Conservation (phyloP, 2,113 vertebrate genomes). For the Physeter macrocephalus region DNA sequence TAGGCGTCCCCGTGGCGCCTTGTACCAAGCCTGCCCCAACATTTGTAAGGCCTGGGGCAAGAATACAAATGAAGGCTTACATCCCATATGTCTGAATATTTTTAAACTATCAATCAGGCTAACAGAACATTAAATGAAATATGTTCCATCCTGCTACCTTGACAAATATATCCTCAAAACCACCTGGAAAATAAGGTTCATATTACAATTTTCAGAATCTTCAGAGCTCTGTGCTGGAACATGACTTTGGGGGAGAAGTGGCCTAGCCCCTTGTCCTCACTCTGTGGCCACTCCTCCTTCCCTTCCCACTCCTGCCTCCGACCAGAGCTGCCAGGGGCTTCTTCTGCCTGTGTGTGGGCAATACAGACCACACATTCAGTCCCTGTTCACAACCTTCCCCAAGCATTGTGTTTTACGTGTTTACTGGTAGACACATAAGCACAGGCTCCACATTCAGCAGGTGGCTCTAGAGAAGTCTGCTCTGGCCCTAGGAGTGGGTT, state of each 20-base stretch:
- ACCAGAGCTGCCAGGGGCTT: not conserved
- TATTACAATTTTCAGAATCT: constrained; percentile 40
- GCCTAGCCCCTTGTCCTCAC: not conserved
- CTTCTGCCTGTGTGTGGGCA: not conserved
- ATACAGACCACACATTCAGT: not conserved
- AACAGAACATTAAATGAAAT: constrained; percentile 19
- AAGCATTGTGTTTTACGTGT: not conserved
- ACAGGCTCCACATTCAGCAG: not conserved
- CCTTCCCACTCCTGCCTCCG: not conserved
- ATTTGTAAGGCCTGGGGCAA: not conserved
- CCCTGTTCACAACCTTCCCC: not conserved
- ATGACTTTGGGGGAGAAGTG: not conserved
- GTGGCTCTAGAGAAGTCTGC: not conserved
- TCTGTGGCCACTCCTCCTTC: not conserved
- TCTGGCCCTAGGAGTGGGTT: not conserved
- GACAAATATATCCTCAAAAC: constrained; percentile 38
- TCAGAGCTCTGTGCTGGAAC: not conserved
- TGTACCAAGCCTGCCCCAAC: not conserved
- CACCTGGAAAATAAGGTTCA: constrained; percentile 29
- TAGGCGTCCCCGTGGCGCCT: not conserved
- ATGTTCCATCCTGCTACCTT: not conserved
- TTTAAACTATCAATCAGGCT: constrained; percentile 20
- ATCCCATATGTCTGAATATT: constrained; percentile 25
- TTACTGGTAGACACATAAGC: not conserved
- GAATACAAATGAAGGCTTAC: not conserved